phyloP scores from a whole-genome alignment of 2,888 invertebrate species.

The Polydesmus complanatus region DNA sequence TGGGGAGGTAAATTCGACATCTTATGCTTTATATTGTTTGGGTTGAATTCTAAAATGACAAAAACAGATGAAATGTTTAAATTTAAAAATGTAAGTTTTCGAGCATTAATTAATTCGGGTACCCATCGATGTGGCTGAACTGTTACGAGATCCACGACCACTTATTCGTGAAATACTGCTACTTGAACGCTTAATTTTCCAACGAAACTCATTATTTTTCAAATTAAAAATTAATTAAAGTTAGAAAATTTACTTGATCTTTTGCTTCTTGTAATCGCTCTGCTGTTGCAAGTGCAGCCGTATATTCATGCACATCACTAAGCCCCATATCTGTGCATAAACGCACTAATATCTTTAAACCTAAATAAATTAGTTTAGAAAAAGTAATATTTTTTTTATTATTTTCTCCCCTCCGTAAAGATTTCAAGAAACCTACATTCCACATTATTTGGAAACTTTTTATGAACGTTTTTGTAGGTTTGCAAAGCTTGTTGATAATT shows the following conservation, averaged over 20 bases:
- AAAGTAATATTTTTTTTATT: background rate
- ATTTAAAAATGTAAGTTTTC: background rate
- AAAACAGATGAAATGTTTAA: background rate
- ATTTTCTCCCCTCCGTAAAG: background rate
- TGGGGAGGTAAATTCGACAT: background rate
- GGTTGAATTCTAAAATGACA: background rate
- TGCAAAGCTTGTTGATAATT: conserved; percentile 69
- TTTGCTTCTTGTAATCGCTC: conserved; percentile 36
- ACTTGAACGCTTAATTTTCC: background rate
- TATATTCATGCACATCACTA: conserved; percentile 73
- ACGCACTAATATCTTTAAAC: conserved; percentile 72
- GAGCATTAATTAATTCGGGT: background rate
- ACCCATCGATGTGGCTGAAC: background rate
- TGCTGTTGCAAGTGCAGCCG: conserved; percentile 64
- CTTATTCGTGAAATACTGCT: background rate
- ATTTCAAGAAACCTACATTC: conserved; percentile 48
- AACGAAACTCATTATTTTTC: no score
- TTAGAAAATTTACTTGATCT: conserved; percentile 22
- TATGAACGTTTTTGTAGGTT: conserved; percentile 70
- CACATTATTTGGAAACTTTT: conserved; percentile 82
- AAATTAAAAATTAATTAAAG: no score
- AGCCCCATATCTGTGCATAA: conserved; percentile 79
- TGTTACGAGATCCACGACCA: background rate
- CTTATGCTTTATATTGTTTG: background rate
- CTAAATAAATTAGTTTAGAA: conserved; percentile 33